A percentile compares a stretch with the other conserved stretches of the same genome.
These are phyloP conservation scores for Triplophysa yarkandensis DNA, from an alignment of 2,797 vertebrate genomes.

Conservation along the genomic window DNA sequence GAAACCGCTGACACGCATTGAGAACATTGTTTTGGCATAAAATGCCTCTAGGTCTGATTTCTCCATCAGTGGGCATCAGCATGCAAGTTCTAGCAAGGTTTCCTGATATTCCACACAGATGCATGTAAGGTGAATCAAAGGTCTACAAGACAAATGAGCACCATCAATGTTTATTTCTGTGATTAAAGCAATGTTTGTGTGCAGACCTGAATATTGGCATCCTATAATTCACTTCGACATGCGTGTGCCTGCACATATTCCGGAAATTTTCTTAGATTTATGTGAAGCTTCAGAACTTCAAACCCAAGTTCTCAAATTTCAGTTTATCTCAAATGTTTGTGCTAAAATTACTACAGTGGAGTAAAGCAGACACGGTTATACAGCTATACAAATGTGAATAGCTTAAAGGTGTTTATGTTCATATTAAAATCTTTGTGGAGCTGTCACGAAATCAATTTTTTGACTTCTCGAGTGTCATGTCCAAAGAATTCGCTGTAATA, in stretches of 20 bases:
- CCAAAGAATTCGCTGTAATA: no score
- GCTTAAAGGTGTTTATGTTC: neutral
- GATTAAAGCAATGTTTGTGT: slow-evolving; percentile 2
- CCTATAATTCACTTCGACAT: neutral
- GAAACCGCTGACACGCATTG: neutral
- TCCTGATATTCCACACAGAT: neutral
- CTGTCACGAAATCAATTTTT: no score
- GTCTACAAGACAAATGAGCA: neutral
- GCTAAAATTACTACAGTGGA: neutral
- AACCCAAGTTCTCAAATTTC: neutral
- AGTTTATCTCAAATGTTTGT: neutral
- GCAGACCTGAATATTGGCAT: neutral
- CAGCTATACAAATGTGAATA: no score
- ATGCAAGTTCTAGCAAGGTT: neutral
- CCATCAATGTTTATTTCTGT: neutral
- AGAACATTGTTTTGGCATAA: slow-evolving; percentile 1
- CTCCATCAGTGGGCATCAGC: neutral
- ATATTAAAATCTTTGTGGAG: neutral
- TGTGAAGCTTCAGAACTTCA: neutral
- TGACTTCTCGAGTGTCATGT: no score
- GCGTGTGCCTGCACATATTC: neutral
- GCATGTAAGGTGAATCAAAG: neutral
- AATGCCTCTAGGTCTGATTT: neutral
- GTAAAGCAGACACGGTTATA: no score
- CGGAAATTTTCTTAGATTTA: neutral